Conservation (phyloP, 1,140 invertebrate genomes). For the Panonychus citri region DNA sequence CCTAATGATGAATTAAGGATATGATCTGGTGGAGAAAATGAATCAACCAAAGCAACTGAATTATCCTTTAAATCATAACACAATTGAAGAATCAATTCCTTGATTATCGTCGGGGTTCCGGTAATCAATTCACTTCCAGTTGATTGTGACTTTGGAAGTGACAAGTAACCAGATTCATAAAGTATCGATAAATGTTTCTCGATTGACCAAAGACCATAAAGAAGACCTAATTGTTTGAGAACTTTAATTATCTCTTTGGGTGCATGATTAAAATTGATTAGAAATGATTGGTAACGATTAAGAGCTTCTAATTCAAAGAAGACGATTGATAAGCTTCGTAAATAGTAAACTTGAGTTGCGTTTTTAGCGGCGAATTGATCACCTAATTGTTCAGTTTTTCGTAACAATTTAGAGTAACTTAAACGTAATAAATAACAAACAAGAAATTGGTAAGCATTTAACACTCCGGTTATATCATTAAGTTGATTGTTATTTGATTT, state of each 20-base stretch:
- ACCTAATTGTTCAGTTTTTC: conserved; percentile 26
- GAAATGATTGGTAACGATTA: conserved; percentile 1
- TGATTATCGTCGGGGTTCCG: conserved; percentile 7
- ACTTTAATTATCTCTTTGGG: conserved; percentile 7
- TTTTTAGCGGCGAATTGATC: conserved; percentile 47
- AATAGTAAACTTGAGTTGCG: conserved; percentile 58
- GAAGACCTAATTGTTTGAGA: conserved; percentile 10
- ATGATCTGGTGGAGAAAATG: conserved; percentile 64
- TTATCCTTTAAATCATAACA: conserved; percentile 41
- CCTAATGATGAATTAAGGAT: conserved; percentile 56
- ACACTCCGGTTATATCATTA: conserved; percentile 32
- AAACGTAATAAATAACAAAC: conserved; percentile 41
- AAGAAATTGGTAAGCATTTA: conserved; percentile 55
- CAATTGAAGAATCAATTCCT: conserved; percentile 32
- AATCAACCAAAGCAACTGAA: conserved; percentile 52
- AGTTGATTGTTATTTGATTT: conserved; percentile 13
- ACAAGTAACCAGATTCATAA: conserved; percentile 15
- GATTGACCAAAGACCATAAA: conserved; percentile 18
- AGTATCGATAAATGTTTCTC: conserved; percentile 13
- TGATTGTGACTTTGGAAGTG: conserved; percentile 21
- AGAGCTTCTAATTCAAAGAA: conserved; percentile 35
- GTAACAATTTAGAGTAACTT: conserved; percentile 35
- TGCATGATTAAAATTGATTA: background rate
- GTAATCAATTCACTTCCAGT: no score
- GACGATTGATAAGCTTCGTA: conserved; percentile 42